Evolutionary conservation across 1,140 invertebrate species (phyloP).

Genomic region (Cylas formicarius): DNA sequence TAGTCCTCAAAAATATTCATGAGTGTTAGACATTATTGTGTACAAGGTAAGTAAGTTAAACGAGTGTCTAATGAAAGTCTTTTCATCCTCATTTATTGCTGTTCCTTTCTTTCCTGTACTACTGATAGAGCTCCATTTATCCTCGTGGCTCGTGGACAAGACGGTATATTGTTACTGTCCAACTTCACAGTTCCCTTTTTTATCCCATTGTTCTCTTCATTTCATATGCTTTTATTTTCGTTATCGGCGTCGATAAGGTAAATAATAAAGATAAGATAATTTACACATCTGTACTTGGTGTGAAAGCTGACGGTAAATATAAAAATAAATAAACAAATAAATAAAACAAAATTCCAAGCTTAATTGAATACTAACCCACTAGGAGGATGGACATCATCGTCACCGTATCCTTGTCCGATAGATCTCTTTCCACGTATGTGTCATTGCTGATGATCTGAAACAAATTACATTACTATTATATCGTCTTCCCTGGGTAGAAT

Average conservation of each 20-base stretch:
- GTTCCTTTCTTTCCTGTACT: no score
- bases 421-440: slow-evolving; percentile 43
- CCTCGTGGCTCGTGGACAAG: no score
- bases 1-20: no score
- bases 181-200: not conserved
- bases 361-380: slow-evolving; percentile 56
- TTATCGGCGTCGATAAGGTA: not conserved
- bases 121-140: no score
- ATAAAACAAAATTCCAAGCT: no score
- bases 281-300: slow-evolving; percentile 1
- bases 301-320: not conserved
- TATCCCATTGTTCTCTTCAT: not conserved
- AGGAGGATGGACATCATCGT: slow-evolving; percentile 63
- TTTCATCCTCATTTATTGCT: no score
- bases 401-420: slow-evolving; percentile 59
- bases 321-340: not conserved
- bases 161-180: no score
- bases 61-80: no score
- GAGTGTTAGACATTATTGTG: no score
- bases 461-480: no score
- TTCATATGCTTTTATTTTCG: not conserved
- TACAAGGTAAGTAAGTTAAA: no score
- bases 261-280: slow-evolving; percentile 2
- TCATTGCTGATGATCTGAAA: slow-evolving; percentile 33
- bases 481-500: no score